Evolutionary conservation across 2,113 vertebrate genomes (phyloP), one percentile per base, ranked within the genome.

Genomic region (Gambusia holbrooki): DNA sequence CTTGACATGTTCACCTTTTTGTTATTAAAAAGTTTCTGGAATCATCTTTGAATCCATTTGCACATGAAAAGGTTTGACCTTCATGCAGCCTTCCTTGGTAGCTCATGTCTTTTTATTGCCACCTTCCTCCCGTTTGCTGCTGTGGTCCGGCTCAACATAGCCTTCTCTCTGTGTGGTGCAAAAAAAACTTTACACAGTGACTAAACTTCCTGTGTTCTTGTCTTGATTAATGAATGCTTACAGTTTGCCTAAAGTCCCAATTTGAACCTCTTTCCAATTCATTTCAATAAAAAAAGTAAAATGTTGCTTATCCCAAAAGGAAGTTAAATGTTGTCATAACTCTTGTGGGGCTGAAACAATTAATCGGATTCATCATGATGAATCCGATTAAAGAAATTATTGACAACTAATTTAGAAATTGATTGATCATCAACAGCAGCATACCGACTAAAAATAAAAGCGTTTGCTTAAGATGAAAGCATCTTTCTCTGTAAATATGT

Each of bases 241-340:
- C 33, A 66, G 64, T 54, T 73, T 69, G 51, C 60, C 5, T 76
- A 87, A 89, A 80, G 62, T 77, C 76, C 84, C 63, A 1, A 29
- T 61, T 0, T 2, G 5, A 66, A 30, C 17, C 29, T 1, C 40
- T 42, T 42, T 42, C 14, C 40, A 42, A 5, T 42, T 12, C 35
- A 37, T 37, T 37, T 37, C 10, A 37, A 3, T 3, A 37, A 37
- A 37, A 35, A 37, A 35, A 33, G 7, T 3, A 30, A 30, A 30
- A 2, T 3, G 29, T 30, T 3, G 15, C 14, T 42, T 42, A 15
- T 14, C 14, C 40, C 14, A 15, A 42, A 15, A 42, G 14, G 14
- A 42, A 42, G 14, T 15, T 3, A 42, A 42, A 42, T 14, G 13
- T 42, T 42, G 40, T 42, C 40, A 4, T 42, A 15, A 14, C 3